Conservation (phyloP, 2,888 invertebrate species). For the Apocheima hispidaria region DNA sequence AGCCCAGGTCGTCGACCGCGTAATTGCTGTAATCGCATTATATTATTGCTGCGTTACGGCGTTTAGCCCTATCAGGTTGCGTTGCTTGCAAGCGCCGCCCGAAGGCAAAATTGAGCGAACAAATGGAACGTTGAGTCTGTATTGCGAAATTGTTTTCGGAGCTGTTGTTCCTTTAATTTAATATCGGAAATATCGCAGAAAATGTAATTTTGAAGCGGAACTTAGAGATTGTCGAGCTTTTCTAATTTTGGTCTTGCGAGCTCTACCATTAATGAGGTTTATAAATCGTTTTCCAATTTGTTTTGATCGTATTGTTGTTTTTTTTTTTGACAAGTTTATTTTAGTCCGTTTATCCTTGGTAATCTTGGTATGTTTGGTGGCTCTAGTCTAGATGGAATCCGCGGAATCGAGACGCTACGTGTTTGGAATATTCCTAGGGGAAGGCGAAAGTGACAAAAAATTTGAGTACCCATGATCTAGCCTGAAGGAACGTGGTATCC, state of each 20-base stretch:
- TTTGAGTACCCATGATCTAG: neutral
- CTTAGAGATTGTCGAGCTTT: neutral
- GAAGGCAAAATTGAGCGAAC: conserved; percentile 7
- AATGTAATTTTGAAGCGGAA: conserved; percentile 21
- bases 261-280: neutral
- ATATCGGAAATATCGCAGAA: conserved; percentile 26
- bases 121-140: conserved; percentile 10
- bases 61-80: conserved; percentile 43
- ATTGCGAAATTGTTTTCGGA: conserved; percentile 18
- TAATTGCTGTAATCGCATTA: conserved; percentile 49
- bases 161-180: conserved; percentile 27
- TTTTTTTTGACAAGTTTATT: too few relatives aligned
- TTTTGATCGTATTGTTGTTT: neutral
- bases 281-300: neutral
- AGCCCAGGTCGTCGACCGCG: conserved; percentile 40
- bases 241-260: conserved; percentile 9
- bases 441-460: neutral
- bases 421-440: too few relatives aligned
- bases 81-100: neutral
- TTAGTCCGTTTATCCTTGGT: too few relatives aligned
- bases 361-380: too few relatives aligned
- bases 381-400: too few relatives aligned
- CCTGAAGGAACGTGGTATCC: neutral
- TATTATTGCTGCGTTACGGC: conserved; percentile 44
- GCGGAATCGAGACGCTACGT: too few relatives aligned